Conservation (phyloP, 2,113 vertebrate genomes). For the Lepisosteus osseus region DNA sequence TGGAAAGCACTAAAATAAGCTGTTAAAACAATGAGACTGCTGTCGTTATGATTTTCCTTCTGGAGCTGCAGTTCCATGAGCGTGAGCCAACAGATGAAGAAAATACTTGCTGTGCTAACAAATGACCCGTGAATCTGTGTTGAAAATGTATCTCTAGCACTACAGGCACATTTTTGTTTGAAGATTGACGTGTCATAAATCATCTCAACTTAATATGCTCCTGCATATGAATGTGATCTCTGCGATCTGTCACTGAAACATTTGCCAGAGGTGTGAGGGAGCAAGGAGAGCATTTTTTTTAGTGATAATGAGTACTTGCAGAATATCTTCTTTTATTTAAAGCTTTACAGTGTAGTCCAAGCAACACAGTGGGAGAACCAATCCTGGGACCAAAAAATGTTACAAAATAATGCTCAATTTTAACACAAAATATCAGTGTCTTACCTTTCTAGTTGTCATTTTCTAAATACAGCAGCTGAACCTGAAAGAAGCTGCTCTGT, state of each 20-base stretch:
- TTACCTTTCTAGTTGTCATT: too few relatives aligned
- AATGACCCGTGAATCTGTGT: background rate
- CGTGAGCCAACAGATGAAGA: background rate
- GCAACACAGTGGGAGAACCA: too few relatives aligned
- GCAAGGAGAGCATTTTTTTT: background rate
- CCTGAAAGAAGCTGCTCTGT: too few relatives aligned
- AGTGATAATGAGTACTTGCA: background rate
- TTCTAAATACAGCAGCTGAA: too few relatives aligned
- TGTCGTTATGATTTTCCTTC: too few relatives aligned
- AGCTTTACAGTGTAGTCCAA: too few relatives aligned
- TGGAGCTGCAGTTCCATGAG: background rate
- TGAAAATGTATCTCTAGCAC: background rate
- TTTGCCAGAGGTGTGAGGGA: background rate
- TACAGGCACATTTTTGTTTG: background rate
- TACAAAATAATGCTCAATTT: too few relatives aligned
- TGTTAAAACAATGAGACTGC: too few relatives aligned
- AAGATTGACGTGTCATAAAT: conserved; percentile 2
- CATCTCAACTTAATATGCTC: background rate
- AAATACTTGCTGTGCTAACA: background rate
- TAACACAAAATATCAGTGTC: too few relatives aligned
- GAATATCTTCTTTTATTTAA: too few relatives aligned
- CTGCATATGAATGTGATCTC: background rate
- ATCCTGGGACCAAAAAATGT: too few relatives aligned
- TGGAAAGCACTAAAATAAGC: too few relatives aligned
- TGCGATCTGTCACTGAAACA: background rate